phyloP scores from a whole-genome alignment of 2,797 vertebrate genomes.

The Triplophysa yarkandensis region DNA sequence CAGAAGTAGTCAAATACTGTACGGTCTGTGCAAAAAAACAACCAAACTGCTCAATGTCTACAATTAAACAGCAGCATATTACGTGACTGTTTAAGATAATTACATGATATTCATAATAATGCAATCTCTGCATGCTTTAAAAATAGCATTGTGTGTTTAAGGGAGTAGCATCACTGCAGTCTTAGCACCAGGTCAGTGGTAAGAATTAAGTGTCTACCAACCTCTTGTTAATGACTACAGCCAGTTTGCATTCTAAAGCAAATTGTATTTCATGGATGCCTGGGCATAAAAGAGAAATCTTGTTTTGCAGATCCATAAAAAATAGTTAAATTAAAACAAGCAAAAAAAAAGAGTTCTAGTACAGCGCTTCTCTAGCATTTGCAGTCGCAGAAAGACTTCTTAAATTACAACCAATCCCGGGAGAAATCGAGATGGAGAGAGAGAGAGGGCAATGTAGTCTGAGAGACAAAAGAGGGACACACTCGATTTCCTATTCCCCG shows the following conservation, averaged over 20 bases:
- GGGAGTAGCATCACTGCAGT: conserved; percentile 11
- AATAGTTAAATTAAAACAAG: conserved; percentile 71
- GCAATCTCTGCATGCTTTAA: neutral
- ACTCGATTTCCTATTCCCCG: conserved; percentile 53
- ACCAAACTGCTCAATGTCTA: neutral
- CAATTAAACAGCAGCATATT: neutral
- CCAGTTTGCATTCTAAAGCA: conserved; percentile 61
- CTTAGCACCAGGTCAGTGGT: conserved; percentile 25
- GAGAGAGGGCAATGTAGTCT: neutral
- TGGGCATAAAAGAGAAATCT: conserved; percentile 74
- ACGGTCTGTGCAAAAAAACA: neutral
- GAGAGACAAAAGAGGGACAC: conserved; percentile 41
- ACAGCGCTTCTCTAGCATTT: conserved; percentile 53
- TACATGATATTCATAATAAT: neutral
- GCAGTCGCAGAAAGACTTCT: conserved; percentile 64
- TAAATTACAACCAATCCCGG: conserved; percentile 67
- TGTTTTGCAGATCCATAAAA: conserved; percentile 72
- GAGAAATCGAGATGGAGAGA: conserved; percentile 48
- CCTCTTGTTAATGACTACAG: conserved; percentile 62
- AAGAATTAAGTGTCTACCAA: conserved; percentile 48
- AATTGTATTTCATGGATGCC: conserved; percentile 72
- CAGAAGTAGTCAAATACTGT: neutral
- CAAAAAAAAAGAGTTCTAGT: conserved; percentile 54
- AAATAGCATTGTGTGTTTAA: neutral
- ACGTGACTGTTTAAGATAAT: neutral